Conservation (phyloP, 92 coral and sea anemone species). For the Phymanthus crucifer region DNA sequence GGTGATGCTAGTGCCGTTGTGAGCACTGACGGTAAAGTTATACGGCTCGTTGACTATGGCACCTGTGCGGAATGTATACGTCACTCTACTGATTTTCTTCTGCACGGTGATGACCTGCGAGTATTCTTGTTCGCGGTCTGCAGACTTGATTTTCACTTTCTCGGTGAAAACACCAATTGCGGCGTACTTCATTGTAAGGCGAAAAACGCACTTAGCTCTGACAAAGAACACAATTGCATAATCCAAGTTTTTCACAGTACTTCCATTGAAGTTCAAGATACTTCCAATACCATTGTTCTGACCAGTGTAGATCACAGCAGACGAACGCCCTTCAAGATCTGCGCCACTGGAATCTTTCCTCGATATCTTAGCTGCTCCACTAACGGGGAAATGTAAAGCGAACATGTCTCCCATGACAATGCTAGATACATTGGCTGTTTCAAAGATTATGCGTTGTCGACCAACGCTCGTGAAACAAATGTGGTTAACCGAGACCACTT, state of each 20-base stretch:
- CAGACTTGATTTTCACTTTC: constrained; percentile 41
- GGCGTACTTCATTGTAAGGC: constrained; percentile 41
- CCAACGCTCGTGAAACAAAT: constrained; percentile 59
- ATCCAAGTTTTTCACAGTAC: constrained; percentile 6
- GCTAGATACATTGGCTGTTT: constrained; percentile 35
- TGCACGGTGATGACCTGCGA: constrained; percentile 48
- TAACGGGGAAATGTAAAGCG: constrained; percentile 61
- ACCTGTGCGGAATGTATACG: constrained; percentile 42
- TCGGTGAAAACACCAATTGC: constrained; percentile 49
- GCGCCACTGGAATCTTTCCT: neutral
- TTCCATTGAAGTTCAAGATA: neutral
- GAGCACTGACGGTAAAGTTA: constrained; percentile 54
- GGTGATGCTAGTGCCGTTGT: constrained; percentile 67
- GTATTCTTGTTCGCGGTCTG: constrained; percentile 1
- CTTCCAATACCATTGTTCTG: constrained; percentile 12
- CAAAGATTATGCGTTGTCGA: constrained; percentile 52
- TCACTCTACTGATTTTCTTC: constrained; percentile 46
- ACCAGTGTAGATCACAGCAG: constrained; percentile 12
- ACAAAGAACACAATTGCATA: constrained; percentile 48
- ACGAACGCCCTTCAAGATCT: constrained; percentile 5
- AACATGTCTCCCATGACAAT: constrained; percentile 67
- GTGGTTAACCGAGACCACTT: constrained; percentile 50
- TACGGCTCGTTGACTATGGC: constrained; percentile 60
- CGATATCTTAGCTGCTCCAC: constrained; percentile 33
- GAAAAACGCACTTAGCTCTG: constrained; percentile 41